Percentiles rank a stretch among this genome's conserved stretches.
phyloP scores from a whole-genome alignment of 2,888 invertebrate genomes.

The Hypena proboscidalis region DNA sequence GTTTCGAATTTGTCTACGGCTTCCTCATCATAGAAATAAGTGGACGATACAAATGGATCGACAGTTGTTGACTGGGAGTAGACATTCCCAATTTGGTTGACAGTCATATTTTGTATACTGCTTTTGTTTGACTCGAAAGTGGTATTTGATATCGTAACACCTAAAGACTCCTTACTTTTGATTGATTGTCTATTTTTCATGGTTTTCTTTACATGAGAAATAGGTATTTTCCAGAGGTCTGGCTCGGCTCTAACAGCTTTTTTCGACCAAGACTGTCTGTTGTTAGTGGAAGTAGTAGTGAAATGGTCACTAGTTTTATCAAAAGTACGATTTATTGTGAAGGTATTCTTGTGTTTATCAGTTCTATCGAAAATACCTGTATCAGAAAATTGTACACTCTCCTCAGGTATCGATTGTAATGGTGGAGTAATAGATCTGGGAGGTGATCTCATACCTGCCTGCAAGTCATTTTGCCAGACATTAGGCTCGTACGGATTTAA shows the following conservation, averaged over 20 bases:
- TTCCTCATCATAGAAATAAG: conserved; percentile 88
- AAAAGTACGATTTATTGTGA: conserved; percentile 76
- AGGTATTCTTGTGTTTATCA: conserved; percentile 65
- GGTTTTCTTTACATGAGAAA: conserved; percentile 54
- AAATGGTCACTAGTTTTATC: conserved; percentile 57
- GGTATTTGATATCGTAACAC: conserved; percentile 49
- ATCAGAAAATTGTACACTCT: conserved; percentile 68
- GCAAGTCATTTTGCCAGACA: conserved; percentile 67
- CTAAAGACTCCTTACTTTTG: conserved; percentile 52
- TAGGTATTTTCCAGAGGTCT: conserved; percentile 73
- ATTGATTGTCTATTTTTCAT: conserved; percentile 52
- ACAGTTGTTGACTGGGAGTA: conserved; percentile 82
- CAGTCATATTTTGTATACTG: conserved; percentile 67
- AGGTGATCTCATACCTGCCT: conserved; percentile 61
- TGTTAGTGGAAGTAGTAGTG: conserved; percentile 43
- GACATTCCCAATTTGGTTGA: conserved; percentile 70
- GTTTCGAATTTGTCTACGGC: conserved; percentile 89
- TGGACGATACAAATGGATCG: conserved; percentile 88
- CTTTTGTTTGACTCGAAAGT: conserved; percentile 73
- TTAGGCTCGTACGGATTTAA: conserved; percentile 63
- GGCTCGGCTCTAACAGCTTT: conserved; percentile 66
- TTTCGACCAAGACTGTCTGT: conserved; percentile 71
- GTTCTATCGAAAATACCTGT: conserved; percentile 65
- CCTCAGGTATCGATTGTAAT: conserved; percentile 80
- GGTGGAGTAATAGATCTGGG: conserved; percentile 72